Percentiles rank a stretch among this genome's conserved stretches.
These are phyloP conservation scores for Cepaea hortensis DNA, from an alignment of 2,888 invertebrate species.

Conservation along the genomic window DNA sequence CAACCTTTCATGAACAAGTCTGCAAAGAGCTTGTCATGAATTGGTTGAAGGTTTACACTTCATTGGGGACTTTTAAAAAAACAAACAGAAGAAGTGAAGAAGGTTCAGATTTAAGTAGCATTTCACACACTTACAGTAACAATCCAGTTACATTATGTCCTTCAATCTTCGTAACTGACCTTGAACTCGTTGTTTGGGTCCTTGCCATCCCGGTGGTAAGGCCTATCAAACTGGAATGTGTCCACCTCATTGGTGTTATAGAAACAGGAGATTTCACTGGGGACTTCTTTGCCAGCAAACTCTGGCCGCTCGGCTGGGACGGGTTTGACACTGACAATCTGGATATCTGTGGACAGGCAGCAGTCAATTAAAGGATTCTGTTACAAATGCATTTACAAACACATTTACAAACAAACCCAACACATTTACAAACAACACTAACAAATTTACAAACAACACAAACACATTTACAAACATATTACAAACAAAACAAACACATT, in stretches of 20 bases:
- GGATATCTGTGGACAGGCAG: constrained; percentile 82
- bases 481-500: not conserved
- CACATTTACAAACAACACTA: not conserved
- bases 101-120: no score
- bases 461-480: not conserved
- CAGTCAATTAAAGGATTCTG: no score
- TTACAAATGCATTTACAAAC: no score
- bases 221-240: constrained; percentile 72
- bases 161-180: constrained; percentile 64
- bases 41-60: no score
- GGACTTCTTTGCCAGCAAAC: constrained; percentile 83
- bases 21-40: no score
- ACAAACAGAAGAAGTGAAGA: no score
- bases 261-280: constrained; percentile 83
- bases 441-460: not conserved
- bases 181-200: constrained; percentile 94
- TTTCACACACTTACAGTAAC: no score
- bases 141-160: no score
- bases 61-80: no score
- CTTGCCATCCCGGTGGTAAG: constrained; percentile 83
- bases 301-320: constrained; percentile 82
- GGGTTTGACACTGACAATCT: constrained; percentile 95
- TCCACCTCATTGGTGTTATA: constrained; percentile 72
- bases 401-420: not conserved
- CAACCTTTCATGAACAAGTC: no score